Evolutionary conservation across 2,888 invertebrate genomes (phyloP), one percentile per base, ranked within the genome.

Genomic region (Ptilodon capucinus): DNA sequence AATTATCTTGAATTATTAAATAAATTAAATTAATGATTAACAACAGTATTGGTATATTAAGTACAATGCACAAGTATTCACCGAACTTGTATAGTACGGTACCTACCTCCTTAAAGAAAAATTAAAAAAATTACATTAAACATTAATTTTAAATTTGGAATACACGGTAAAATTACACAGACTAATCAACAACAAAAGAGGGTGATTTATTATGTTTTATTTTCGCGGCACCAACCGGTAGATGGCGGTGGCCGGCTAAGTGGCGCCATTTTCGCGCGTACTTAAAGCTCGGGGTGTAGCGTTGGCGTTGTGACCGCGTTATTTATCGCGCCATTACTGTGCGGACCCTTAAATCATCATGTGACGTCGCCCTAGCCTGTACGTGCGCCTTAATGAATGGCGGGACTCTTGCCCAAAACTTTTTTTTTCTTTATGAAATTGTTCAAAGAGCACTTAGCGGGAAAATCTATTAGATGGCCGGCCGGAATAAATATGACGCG

Each of bases 321-420:
- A 91, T 91, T 91, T 91, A 91, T 91, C 86, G 90, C 85, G 68
- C 91, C 91, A 91, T 91, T 91, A 91, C 84, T 72, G 84, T 79
- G 75, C 74, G 73, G 78, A 69, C 80, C 86, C 79, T 84, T 91
- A 91, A 91, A 91, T 91, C 91, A 91, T 91, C 86, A 79, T 84
- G 83, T 86, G 91, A 89, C 91, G 76, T 76, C 78, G 76, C 76
- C 79, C 78, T 74, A 74, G 42, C 51, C 44, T 78, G 84, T 82
- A 84, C 83, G 84, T 83, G 81, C 71, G 78, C 76, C 77, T 77
- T 90, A 90, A 90, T 90, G 89, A 89, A 90, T 88, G 89, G 83
- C 74, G 81, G 74, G 82, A 77, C 76, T 78, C 68, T 74, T 73
- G 71, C 76, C 74, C 57, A 83, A 80, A 80, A 70, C 83, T 86